Evolutionary conservation across 2,888 invertebrate species (phyloP).

Genomic region (Hydrotaea diabolus): DNA sequence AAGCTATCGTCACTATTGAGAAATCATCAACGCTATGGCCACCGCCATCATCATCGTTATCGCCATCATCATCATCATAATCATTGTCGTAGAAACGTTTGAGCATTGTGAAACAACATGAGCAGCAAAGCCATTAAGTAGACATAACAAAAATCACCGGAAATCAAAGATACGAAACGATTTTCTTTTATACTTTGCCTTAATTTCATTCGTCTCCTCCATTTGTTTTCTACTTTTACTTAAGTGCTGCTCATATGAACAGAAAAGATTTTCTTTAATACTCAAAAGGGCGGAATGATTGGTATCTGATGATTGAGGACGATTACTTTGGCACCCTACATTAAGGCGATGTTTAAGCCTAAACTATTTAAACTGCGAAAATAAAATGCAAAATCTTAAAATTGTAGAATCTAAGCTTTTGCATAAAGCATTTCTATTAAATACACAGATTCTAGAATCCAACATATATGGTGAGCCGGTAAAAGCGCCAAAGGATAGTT

Average conservation of each 20-base stretch:
- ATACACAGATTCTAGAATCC: too few relatives aligned
- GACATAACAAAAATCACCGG: slow-evolving; percentile 60
- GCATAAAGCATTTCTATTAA: too few relatives aligned
- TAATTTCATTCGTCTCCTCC: slow-evolving; percentile 14
- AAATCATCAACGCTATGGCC: slow-evolving; percentile 38
- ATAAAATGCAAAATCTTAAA: too few relatives aligned
- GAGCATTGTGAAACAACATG: slow-evolving; percentile 41
- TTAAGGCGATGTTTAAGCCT: too few relatives aligned
- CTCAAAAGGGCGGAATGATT: neutral
- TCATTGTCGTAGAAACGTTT: slow-evolving; percentile 47
- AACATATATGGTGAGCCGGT: too few relatives aligned
- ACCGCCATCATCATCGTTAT: neutral
- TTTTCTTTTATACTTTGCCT: slow-evolving; percentile 17
- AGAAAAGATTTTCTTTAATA: neutral
- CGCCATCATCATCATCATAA: slow-evolving; percentile 42
- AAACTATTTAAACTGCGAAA: too few relatives aligned
- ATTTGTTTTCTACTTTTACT: slow-evolving; percentile 20
- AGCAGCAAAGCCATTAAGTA: slow-evolving; percentile 59
- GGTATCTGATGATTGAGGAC: neutral
- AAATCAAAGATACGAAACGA: slow-evolving; percentile 60
- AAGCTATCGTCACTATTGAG: slow-evolving; percentile 55
- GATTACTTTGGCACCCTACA: neutral
- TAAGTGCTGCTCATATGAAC: slow-evolving; percentile 36
- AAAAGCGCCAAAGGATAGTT: too few relatives aligned
- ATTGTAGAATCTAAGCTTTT: too few relatives aligned